These are phyloP conservation scores for Carcharodon carcharias DNA, from an alignment of 2,797 vertebrate species.

Conservation along the genomic window DNA sequence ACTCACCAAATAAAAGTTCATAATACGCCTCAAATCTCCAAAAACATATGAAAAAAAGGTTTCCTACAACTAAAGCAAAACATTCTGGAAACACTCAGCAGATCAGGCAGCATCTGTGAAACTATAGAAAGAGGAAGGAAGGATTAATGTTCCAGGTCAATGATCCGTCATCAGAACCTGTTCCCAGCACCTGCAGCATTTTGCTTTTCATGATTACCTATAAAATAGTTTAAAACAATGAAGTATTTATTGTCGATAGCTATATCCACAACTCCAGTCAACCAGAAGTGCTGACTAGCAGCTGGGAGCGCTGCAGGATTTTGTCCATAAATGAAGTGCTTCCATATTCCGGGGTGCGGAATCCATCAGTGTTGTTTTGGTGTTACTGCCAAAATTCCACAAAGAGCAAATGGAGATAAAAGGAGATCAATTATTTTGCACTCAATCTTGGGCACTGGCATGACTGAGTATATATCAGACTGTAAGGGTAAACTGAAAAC, in stretches of 20 bases:
- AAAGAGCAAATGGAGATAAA: not conserved
- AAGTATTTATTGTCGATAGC: not conserved
- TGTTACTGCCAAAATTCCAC: not conserved
- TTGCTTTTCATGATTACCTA: not conserved
- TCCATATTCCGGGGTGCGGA: not conserved
- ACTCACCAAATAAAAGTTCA: not conserved
- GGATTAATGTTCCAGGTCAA: not conserved
- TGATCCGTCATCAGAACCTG: not conserved
- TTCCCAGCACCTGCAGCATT: not conserved
- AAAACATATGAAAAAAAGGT: not conserved
- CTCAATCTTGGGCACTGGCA: not conserved
- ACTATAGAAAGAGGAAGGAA: not conserved
- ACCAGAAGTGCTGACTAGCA: not conserved
- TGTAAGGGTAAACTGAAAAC: not conserved
- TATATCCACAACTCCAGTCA: not conserved
- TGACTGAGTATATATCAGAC: not conserved
- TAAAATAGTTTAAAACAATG: not conserved
- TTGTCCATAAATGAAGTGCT: not conserved
- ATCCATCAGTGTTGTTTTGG: not conserved
- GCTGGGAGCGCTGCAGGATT: not conserved
- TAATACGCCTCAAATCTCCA: not conserved
- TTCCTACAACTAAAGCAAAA: not conserved
- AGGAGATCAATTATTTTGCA: conserved; percentile 9
- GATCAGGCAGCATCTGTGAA: not conserved
- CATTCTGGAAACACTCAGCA: not conserved